phyloP scores from a whole-genome alignment of 2,113 vertebrate species.

The Penelope pileata region DNA sequence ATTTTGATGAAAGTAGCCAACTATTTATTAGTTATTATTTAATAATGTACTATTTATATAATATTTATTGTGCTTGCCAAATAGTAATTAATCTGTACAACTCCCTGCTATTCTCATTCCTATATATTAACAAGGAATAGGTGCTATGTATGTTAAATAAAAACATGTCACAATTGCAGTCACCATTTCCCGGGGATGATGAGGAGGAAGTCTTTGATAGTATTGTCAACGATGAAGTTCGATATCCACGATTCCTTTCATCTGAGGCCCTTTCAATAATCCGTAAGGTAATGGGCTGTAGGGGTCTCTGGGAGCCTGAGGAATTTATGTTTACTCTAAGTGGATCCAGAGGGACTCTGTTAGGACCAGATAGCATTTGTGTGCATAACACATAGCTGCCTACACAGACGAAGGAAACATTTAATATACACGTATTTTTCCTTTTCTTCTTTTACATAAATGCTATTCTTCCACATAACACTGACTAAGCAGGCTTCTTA shows the following conservation, averaged over 20 bases:
- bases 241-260: conserved; percentile 87
- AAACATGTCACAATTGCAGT: conserved; percentile 72
- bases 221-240: conserved; percentile 91
- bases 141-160: conserved; percentile 11
- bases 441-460: background rate
- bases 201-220: conserved; percentile 98
- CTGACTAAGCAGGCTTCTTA: conserved; percentile 25
- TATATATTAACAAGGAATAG: background rate
- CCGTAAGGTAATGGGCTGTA: conserved; percentile 81
- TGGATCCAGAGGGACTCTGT: background rate
- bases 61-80: background rate
- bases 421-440: background rate
- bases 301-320: background rate
- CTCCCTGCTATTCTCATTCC: background rate
- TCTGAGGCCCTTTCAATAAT: conserved; percentile 85
- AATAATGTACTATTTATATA: background rate
- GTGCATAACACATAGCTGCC: background rate
- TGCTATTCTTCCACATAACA: background rate
- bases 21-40: background rate
- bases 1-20: background rate
- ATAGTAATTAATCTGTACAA: background rate
- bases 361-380: background rate
- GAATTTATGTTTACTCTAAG: background rate
- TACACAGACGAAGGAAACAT: background rate
- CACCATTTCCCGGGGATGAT: conserved; percentile 94